phyloP scores from a whole-genome alignment of 2,797 vertebrate genomes.

The Eidolon dupreanum region DNA sequence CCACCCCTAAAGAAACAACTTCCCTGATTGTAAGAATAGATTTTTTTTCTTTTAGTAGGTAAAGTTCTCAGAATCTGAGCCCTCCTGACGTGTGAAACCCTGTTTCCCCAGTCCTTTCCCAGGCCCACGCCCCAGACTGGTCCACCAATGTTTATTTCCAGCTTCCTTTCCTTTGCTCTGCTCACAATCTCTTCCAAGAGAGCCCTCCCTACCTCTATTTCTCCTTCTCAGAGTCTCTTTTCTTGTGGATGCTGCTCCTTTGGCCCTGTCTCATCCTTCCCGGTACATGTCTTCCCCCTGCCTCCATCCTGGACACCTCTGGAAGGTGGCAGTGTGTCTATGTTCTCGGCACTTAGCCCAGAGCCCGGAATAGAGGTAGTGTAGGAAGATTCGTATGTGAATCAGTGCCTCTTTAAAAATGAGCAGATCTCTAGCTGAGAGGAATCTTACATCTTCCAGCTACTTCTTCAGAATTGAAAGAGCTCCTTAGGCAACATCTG shows the following conservation, averaged over 20 bases:
- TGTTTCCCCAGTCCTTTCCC: background rate
- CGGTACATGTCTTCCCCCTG: background rate
- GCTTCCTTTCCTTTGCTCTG: background rate
- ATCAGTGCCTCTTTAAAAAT: background rate
- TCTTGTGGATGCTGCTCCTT: background rate
- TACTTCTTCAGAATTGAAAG: background rate
- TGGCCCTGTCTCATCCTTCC: background rate
- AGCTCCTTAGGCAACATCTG: background rate
- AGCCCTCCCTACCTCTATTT: background rate
- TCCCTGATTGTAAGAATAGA: background rate
- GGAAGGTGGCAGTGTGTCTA: background rate
- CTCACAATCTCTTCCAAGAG: background rate
- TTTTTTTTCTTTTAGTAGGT: background rate
- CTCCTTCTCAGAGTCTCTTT: background rate
- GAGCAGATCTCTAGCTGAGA: background rate
- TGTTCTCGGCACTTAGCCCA: background rate
- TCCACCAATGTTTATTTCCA: background rate
- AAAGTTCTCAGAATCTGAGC: background rate
- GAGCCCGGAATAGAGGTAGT: background rate
- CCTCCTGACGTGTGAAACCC: background rate
- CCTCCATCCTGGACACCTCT: background rate
- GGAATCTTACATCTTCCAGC: background rate
- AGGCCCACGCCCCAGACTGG: rapidly evolving
- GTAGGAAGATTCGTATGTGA: background rate
- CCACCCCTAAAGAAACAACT: background rate